Conservation (phyloP, 2,797 vertebrate species). For the Chloroceryle inda region DNA sequence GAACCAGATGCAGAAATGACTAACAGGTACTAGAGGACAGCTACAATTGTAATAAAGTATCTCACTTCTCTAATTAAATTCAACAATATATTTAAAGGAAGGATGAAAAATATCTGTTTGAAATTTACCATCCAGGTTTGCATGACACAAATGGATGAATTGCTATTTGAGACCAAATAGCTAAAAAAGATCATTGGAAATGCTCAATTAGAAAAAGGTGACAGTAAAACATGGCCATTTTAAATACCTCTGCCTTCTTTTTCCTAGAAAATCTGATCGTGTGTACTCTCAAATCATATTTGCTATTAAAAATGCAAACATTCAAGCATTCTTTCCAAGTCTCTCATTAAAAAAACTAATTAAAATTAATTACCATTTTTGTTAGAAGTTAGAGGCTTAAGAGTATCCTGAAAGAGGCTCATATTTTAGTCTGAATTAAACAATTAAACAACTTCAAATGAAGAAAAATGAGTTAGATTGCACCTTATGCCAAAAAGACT, state of each 20-base stretch:
- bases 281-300: constrained; percentile 4
- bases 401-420: constrained; percentile 8
- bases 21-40: background rate
- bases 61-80: background rate
- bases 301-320: constrained; percentile 57
- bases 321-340: constrained; percentile 42
- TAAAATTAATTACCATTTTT: constrained; percentile 67
- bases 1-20: background rate
- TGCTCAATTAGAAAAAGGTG: background rate
- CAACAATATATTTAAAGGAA: background rate
- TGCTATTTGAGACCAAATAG: background rate
- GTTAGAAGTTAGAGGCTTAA: constrained; percentile 51
- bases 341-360: constrained; percentile 55
- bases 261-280: constrained; percentile 27
- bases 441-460: background rate
- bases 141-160: background rate
- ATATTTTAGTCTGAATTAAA: constrained; percentile 32
- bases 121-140: background rate
- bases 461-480: background rate
- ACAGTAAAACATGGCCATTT: background rate
- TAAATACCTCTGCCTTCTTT: background rate
- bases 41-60: background rate
- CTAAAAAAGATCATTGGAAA: background rate
- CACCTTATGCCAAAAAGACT: background rate
- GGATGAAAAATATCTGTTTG: background rate